Percentiles rank a stretch among this genome's conserved stretches.
phyloP scores from a whole-genome alignment of 1,140 invertebrate species.

The Drosophila burlai region DNA sequence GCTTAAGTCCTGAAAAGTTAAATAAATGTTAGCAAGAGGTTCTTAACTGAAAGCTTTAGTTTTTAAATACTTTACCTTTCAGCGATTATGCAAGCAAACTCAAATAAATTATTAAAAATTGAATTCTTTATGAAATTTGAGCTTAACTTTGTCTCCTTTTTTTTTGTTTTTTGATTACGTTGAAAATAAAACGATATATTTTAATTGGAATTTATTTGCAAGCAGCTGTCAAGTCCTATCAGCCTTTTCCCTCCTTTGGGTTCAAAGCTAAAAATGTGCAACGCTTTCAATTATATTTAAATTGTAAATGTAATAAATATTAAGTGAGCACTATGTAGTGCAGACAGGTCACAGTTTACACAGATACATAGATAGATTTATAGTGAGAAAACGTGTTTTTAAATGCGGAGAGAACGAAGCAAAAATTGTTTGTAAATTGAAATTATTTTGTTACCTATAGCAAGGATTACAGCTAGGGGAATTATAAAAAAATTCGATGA shows the following conservation, averaged over 20 bases:
- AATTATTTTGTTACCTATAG: background rate
- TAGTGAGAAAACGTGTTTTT: background rate
- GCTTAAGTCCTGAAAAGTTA: background rate
- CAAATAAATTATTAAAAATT: background rate
- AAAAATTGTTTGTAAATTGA: background rate
- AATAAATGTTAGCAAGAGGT: background rate
- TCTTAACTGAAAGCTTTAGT: background rate
- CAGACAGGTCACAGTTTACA: background rate
- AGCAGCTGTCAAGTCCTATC: conserved; percentile 12
- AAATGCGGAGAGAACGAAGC: background rate
- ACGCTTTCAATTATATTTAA: conserved; percentile 19
- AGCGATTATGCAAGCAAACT: no score
- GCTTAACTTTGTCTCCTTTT: background rate
- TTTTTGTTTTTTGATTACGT: background rate
- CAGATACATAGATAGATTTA: background rate
- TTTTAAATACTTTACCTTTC: background rate
- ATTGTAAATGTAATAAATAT: conserved; percentile 20
- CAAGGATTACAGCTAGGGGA: background rate
- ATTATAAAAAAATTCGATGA: background rate
- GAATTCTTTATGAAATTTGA: conserved; percentile 2
- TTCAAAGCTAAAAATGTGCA: conserved; percentile 7
- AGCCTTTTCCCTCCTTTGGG: background rate
- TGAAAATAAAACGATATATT: conserved; percentile 6
- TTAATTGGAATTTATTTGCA: conserved; percentile 19
- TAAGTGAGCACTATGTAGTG: conserved; percentile 2